phyloP scores from a whole-genome alignment of 2,113 vertebrate genomes.

The Tyto alba region DNA sequence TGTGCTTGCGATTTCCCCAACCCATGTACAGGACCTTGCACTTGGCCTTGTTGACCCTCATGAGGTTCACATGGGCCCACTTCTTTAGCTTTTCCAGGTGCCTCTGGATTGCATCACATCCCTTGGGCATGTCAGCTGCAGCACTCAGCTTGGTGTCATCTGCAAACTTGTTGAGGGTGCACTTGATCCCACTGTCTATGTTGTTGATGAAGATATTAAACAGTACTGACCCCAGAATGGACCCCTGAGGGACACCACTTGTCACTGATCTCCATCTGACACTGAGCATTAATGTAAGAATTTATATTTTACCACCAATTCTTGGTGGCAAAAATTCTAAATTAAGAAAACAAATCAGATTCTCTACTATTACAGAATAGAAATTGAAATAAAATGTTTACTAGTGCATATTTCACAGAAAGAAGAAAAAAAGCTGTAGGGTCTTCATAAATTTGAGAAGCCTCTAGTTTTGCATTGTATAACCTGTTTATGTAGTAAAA shows the following conservation, averaged over 20 bases:
- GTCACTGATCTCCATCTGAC: neutral
- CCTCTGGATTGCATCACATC: neutral
- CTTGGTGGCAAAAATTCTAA: neutral
- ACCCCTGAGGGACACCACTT: neutral
- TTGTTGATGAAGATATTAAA: neutral
- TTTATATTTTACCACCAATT: neutral
- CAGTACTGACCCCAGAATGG: neutral
- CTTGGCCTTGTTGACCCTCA: neutral
- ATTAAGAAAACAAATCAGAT: neutral
- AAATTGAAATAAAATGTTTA: neutral
- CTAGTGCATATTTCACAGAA: neutral
- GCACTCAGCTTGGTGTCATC: neutral
- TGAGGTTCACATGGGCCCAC: neutral
- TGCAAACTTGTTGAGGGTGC: neutral
- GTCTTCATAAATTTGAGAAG: neutral
- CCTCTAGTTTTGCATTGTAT: neutral
- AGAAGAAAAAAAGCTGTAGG: neutral
- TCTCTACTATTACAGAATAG: neutral
- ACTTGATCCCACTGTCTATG: neutral
- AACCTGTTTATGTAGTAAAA: neutral
- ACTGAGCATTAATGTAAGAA: neutral
- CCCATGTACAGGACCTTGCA: neutral
- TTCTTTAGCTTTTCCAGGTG: neutral
- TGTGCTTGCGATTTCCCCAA: fast-evolving
- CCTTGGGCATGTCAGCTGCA: too few relatives aligned